These are phyloP conservation scores for Rhynchophorus ferrugineus DNA, from an alignment of 1,140 invertebrate genomes.

Conservation along the genomic window DNA sequence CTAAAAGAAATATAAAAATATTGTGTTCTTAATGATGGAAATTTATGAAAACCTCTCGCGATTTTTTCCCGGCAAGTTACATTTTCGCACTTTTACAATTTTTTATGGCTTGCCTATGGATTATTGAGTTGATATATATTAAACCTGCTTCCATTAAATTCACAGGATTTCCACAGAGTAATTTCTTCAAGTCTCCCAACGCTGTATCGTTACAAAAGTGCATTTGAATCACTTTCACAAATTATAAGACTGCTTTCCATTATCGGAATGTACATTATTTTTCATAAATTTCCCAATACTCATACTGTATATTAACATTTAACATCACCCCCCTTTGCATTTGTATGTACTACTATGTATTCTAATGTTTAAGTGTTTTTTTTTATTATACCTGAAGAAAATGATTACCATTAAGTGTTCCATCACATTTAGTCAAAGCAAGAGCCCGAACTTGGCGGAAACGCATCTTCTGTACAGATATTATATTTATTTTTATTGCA, in stretches of 20 bases:
- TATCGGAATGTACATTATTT: neutral
- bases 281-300: constrained; percentile 34
- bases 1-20: constrained; percentile 7
- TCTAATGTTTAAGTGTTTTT: constrained; percentile 21
- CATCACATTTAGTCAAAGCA: constrained; percentile 35
- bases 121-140: too few species aligned
- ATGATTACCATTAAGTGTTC: constrained; percentile 38
- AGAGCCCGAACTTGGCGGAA: constrained; percentile 13
- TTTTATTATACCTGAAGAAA: constrained; percentile 28
- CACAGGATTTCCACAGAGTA: too few species aligned
- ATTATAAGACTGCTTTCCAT: constrained; percentile 18
- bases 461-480: constrained; percentile 32
- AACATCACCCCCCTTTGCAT: constrained; percentile 29
- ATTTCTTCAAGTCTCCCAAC: too few species aligned
- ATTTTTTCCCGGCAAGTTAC: too few species aligned
- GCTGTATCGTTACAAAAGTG: too few species aligned
- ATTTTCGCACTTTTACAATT: too few species aligned
- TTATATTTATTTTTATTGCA: constrained; percentile 32
- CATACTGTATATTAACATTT: constrained; percentile 31
- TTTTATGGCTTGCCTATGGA: too few species aligned
- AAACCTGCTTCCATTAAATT: too few species aligned
- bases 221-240: constrained; percentile 8
- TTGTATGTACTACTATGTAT: constrained; percentile 22
- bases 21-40: constrained; percentile 14
- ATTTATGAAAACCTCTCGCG: constrained; percentile 22